Base-by-base conservation (phyloP, 1,140 invertebrate species). In the Microplitis mediator region DNA sequence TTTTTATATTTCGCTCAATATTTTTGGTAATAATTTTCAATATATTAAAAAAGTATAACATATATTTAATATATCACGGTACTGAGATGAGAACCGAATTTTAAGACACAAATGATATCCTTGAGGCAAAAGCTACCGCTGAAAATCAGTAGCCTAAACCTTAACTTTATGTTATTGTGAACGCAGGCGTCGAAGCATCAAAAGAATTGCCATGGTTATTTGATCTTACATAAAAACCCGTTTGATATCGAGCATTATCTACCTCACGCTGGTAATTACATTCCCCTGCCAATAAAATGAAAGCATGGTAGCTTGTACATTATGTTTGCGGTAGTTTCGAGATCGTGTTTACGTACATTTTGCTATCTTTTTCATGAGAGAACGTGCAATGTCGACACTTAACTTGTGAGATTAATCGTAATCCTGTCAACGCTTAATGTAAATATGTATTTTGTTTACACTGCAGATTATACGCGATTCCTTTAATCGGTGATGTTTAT, bases 191-290 rank as follows among this genome's bases (percentile, higher is more conserved):
- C 13, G 34, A 35, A 35, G 31, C 16, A 66, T 45, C 60, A 67
- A 56, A 61, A 61, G 14, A 67, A 66, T 72, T 35, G 54, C 61
- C 58, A n/a, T 63, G 14, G 66, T 68, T 73, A 69, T 73, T 73
- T 58, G 62, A 68, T 31, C 66, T 39, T 68, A 69, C 66, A 52
- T 69, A 52, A 64, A 69, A 73, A 73, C 66, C 54, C 72, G 72
- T 69, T 73, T 64, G 72, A 64, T 73, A 73, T 73, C 72, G 72
- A 60, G 72, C 67, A 61, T 73, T 73, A 73, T 73, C 72, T 73
- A 34, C 54, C 35, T 68, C 66, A 69, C 64, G 34, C 60, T 52
- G 67, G 72, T 73, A 73, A 73, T 73, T 73, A 73, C 65, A 68
- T 58, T 50, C 60, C 50, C 69, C 61, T 63, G 67, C 72, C 51